These are phyloP conservation scores for Vombatus ursinus DNA, from an alignment of 2,113 vertebrate genomes.

Conservation along the genomic window DNA sequence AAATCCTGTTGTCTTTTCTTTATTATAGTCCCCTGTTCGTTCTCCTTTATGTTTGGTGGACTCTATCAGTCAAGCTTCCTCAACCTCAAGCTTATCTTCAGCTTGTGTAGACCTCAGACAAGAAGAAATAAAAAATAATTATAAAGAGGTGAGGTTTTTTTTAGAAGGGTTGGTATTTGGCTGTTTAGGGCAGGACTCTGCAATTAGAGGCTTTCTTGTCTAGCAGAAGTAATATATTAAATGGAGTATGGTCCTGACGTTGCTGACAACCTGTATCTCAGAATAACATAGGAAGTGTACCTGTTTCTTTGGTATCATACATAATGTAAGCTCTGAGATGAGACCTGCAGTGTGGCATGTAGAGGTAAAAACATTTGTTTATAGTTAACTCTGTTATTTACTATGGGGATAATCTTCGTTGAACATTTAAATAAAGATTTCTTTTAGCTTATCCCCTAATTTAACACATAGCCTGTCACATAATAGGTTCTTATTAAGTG, in stretches of 20 bases:
- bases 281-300: background rate
- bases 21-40: constrained; percentile 82
- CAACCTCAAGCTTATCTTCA: constrained; percentile 91
- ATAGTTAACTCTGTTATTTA: background rate
- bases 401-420: background rate
- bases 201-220: constrained; percentile 17
- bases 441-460: background rate
- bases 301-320: background rate
- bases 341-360: background rate
- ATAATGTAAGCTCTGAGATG: background rate
- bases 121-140: constrained; percentile 84
- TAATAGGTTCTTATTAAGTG: background rate
- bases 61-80: constrained; percentile 90
- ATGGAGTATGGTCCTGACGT: background rate
- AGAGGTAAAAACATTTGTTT: background rate
- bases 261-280: background rate
- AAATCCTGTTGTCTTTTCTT: background rate
- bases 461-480: background rate
- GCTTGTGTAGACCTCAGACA: constrained; percentile 80
- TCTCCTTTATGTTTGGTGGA: constrained; percentile 86
- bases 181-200: background rate
- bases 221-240: background rate
- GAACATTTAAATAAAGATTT: background rate
- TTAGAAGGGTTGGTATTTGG: background rate
- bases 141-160: constrained; percentile 89